Evolutionary conservation across 2,888 invertebrate genomes (phyloP), one percentile per base, ranked within the genome.

Genomic region (Brachylomia viminalis): DNA sequence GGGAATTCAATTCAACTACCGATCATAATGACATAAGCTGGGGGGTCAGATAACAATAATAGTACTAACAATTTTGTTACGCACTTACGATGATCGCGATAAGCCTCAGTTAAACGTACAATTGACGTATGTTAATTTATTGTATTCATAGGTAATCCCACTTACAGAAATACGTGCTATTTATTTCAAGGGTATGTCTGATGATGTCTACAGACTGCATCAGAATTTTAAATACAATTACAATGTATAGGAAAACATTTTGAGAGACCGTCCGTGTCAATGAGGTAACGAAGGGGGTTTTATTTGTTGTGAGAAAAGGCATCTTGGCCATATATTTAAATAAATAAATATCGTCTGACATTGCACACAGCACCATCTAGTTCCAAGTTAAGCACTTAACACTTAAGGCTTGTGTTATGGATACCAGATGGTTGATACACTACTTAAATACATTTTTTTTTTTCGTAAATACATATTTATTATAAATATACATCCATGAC

Each of bases 101-200:
- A 67, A 79, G 58, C 20, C 1, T 17, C 7, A 15, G 33, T 45
- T 65, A 65, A 78, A 11, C 20, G 38, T 38, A 38, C 38, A 38
- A 38, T 38, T 2, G 7, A 38, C 38, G 8, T 78, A 64, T 33
- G 49, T 23, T 78, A 58, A 70, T n/a, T n/a, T n/a, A n/a, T 77
- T 65, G 20, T 30, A 78, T 78, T 49, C 64, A 64, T 33, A n/a
- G 64, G 10, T 78, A 67, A 79, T 72, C 47, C 61, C 42, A 38
- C 42, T 45, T 49, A 56, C 49, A 20, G 6, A 20, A 66, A 33
- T 79, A 75, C 59, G 58, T 75, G 64, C 59, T 47, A 5, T 30
- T 49, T 49, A 49, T 15, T 23, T 56, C 30, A 58, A 79, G 27
- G 33, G 42, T 23, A 2, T 72, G 42, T 23, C 6, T 72, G 27